Evolutionary conservation across 2,797 vertebrate genomes (phyloP), one percentile per base, ranked within the genome.

Genomic region (Acropternis orthonyx): DNA sequence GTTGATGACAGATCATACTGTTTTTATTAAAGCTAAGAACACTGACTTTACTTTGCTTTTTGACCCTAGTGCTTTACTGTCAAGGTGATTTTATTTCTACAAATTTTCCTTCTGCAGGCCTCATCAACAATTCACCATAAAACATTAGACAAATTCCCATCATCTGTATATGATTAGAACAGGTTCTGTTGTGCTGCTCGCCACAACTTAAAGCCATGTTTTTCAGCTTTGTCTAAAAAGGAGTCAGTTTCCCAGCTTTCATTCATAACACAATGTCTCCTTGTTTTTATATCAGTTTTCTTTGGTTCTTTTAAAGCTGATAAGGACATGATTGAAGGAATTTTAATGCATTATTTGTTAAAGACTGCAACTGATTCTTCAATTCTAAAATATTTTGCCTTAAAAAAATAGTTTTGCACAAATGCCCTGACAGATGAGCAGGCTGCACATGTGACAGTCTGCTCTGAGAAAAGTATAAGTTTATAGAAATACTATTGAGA

Each of bases 31-130:
- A 98, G 97, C 98, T 98, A 97, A 98, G 98, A 98, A 98, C 97
- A 98, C 97, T 98, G 96, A 96, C 98, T 98, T 98, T 97, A 98
- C 98, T 98, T 98, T 98, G 97, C 97, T 98, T 98, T 98, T 98
- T 99, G 98, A 99, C 99, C 98, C 98, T 94, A 68, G 98, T 97
- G 97, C 98, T 98, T 98, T 97, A 98, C 98, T 98, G 98, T 98
- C 98, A 98, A 98, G 98, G 97, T 98, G 98, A 98, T 98, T 99
- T 99, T 98, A 98, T 98, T 99, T 98, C 97, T 98, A 99, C 98
- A 99, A 99, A 99, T 99, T 99, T 99, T 97, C 95, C 97, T 98
- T 98, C 98, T 98, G 92, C 97, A 97, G 97, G 97, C 98, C 98
- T 98, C 98, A 97, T 97, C 97, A 97, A 93, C 81, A 95, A 98